A percentile compares a stretch with the other conserved stretches of the same genome.
Evolutionary conservation across 2,113 vertebrate genomes (phyloP).

Genomic region (Oreochromis spilurus): DNA sequence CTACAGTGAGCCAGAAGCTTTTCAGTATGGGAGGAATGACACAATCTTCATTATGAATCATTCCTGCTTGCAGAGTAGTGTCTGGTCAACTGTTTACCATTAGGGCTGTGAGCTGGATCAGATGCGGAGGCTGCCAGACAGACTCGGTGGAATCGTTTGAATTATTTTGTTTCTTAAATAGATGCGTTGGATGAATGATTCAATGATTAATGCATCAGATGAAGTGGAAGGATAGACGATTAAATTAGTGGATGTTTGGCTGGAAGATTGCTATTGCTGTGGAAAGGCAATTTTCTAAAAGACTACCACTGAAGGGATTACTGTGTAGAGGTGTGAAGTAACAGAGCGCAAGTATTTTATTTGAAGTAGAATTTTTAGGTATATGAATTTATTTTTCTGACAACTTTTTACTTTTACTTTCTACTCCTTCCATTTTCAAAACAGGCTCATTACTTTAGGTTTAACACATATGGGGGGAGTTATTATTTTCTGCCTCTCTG

Average conservation of each 20-base stretch:
- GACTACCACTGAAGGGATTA: background rate
- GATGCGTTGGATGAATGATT: background rate
- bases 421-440: background rate
- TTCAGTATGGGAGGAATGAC: background rate
- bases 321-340: background rate
- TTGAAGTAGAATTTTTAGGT: background rate
- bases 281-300: background rate
- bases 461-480: background rate
- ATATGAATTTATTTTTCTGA: background rate
- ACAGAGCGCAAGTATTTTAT: rapidly evolving
- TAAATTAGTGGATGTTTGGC: background rate
- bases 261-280: background rate
- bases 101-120: background rate
- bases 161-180: background rate
- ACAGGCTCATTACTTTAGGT: background rate
- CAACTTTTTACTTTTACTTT: background rate
- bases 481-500: background rate
- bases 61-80: background rate
- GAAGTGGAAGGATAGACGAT: background rate
- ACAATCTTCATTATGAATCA: slow-evolving; percentile 1
- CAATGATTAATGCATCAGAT: background rate
- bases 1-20: background rate
- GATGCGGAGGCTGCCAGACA: background rate
- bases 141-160: background rate
- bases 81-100: background rate